phyloP scores from a whole-genome alignment of 2,797 vertebrate species.

The Falco biarmicus region DNA sequence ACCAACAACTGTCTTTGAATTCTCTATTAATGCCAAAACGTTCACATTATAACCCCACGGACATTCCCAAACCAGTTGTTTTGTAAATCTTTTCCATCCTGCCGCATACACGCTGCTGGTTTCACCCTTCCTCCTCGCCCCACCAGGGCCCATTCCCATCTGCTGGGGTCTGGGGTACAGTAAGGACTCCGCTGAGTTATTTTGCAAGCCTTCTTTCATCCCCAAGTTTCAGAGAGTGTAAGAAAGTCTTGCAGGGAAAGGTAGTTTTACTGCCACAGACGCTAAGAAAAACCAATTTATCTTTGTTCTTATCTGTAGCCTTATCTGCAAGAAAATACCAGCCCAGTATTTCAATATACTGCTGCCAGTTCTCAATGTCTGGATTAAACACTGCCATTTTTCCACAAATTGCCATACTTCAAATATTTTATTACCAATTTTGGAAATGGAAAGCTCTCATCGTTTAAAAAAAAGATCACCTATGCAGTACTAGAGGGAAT shows the following conservation, averaged over 20 bases:
- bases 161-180: not conserved
- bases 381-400: not conserved
- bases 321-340: not conserved
- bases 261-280: not conserved
- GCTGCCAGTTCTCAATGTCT: not conserved
- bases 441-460: not conserved
- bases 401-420: not conserved
- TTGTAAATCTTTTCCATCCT: not conserved
- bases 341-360: not conserved
- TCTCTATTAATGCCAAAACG: not conserved
- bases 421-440: not conserved
- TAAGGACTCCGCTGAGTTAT: not conserved
- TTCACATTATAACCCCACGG: not conserved
- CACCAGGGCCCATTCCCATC: not conserved
- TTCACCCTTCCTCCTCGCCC: not conserved
- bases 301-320: not conserved
- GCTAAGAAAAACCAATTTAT: not conserved
- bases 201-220: not conserved
- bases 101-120: accelerated
- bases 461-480: not conserved
- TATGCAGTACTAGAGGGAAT: not conserved
- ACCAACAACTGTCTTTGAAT: not conserved
- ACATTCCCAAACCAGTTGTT: not conserved
- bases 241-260: not conserved
- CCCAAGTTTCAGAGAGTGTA: not conserved